These are phyloP conservation scores for Malacosoma neustria DNA, from an alignment of 2,888 invertebrate genomes.

Conservation along the genomic window DNA sequence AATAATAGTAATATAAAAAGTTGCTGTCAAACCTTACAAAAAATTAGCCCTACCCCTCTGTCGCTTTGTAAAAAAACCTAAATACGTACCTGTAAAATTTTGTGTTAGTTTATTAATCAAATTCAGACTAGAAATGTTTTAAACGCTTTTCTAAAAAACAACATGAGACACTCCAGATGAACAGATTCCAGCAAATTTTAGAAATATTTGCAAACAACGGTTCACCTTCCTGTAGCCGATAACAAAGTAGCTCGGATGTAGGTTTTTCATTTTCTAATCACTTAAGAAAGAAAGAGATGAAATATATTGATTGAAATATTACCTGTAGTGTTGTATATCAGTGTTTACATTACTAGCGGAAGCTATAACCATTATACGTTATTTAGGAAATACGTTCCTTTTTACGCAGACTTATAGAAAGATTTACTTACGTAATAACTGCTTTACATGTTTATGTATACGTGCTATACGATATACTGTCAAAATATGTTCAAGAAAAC, in stretches of 20 bases:
- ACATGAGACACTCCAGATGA: background rate
- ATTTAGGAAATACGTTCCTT: background rate
- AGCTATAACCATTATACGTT: background rate
- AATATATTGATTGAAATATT: background rate
- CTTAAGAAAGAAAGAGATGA: slow-evolving; percentile 8
- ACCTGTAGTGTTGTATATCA: slow-evolving; percentile 5
- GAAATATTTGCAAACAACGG: slow-evolving; percentile 9
- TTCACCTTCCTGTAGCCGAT: background rate
- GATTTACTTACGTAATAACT: slow-evolving; percentile 11
- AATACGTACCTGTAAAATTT: no score
- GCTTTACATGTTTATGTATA: background rate
- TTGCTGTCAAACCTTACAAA: no score
- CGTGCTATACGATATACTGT: background rate
- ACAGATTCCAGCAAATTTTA: slow-evolving; percentile 10
- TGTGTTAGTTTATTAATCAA: no score
- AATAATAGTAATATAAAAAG: no score
- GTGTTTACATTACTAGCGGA: background rate
- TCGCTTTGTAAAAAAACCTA: no score
- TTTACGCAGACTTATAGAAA: slow-evolving; percentile 3
- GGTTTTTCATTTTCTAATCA: slow-evolving; percentile 10
- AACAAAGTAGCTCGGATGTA: slow-evolving; percentile 7
- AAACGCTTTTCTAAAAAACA: no score
- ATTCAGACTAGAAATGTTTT: no score
- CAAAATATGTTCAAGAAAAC: background rate
- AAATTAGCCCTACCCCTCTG: no score